Evolutionary conservation across 1,140 invertebrate genomes (phyloP).

Genomic region (Coelopa frigida): DNA sequence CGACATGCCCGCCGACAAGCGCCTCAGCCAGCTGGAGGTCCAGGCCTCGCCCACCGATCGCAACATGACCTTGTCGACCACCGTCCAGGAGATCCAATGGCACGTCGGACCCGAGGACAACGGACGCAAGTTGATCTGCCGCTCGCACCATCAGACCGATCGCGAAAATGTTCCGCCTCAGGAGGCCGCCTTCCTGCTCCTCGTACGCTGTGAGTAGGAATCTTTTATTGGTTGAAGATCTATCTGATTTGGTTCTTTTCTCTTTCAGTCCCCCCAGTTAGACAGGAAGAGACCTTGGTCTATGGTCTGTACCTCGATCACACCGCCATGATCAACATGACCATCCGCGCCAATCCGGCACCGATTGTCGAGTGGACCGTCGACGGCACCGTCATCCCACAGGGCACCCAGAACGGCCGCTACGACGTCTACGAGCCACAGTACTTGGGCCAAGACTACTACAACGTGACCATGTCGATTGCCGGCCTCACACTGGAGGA

Average conservation of each 20-base stretch:
- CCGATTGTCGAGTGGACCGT: slow-evolving; percentile 60
- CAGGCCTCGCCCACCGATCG: slow-evolving; percentile 43
- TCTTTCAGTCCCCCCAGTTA: slow-evolving; percentile 54
- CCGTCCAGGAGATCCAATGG: slow-evolving; percentile 57
- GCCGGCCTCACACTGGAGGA: slow-evolving; percentile 63
- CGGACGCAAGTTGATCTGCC: slow-evolving; percentile 56
- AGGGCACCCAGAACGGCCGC: slow-evolving; percentile 45
- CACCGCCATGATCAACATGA: slow-evolving; percentile 59
- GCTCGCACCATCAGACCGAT: slow-evolving; percentile 53
- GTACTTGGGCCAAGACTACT: slow-evolving; percentile 55
- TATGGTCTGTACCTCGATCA: slow-evolving; percentile 65
- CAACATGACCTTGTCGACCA: slow-evolving; percentile 48
- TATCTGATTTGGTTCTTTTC: slow-evolving; percentile 9
- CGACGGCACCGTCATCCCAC: slow-evolving; percentile 50
- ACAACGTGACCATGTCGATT: slow-evolving; percentile 58
- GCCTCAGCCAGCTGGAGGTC: slow-evolving; percentile 48
- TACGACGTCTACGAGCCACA: slow-evolving; percentile 34
- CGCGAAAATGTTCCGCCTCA: slow-evolving; percentile 35
- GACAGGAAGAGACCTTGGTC: slow-evolving; percentile 47
- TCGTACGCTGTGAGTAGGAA: slow-evolving; percentile 33
- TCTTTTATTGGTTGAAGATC: not conserved
- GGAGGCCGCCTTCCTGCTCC: slow-evolving; percentile 29
- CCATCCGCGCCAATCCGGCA: slow-evolving; percentile 59
- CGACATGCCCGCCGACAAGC: slow-evolving; percentile 53
- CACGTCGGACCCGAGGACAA: slow-evolving; percentile 56